phyloP scores from a whole-genome alignment of 2,113 vertebrate genomes.

The Bombycilla garrulus region DNA sequence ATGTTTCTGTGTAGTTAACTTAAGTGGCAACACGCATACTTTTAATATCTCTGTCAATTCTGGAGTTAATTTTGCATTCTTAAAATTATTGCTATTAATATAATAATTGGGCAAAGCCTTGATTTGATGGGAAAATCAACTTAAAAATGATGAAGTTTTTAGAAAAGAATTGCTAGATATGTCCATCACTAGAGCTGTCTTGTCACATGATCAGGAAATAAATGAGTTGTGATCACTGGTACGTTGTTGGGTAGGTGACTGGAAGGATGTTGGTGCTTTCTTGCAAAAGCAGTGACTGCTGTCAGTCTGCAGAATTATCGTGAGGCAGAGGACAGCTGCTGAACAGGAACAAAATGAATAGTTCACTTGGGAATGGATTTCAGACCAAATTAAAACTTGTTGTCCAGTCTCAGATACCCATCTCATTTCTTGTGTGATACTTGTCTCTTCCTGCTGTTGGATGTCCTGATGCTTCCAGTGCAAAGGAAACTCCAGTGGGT shows the following conservation, averaged over 20 bases:
- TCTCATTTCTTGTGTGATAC: not conserved
- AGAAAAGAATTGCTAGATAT: not conserved
- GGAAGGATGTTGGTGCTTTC: not conserved
- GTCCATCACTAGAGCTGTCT: not conserved
- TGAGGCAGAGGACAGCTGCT: not conserved
- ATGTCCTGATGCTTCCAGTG: not conserved
- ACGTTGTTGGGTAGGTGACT: not conserved
- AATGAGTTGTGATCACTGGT: not conserved
- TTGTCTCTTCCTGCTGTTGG: not conserved
- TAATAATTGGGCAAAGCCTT: not conserved
- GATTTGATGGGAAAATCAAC: not conserved
- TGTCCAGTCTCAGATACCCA: not conserved
- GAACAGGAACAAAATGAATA: not conserved
- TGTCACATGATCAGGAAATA: not conserved
- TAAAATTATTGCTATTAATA: not conserved
- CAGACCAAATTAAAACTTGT: not conserved
- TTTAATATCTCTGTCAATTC: not conserved
- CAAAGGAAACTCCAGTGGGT: accelerated
- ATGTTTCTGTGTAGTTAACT: constrained; percentile 39
- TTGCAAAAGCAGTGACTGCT: not conserved
- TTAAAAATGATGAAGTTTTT: not conserved
- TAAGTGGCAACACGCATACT: not conserved
- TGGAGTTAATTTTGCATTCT: constrained; percentile 25
- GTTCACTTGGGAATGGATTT: not conserved
- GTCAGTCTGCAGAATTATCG: not conserved